A percentile compares a stretch with the other conserved stretches of the same genome.
Conservation (phyloP, 2,113 vertebrate species). For the Merops nubicus region DNA sequence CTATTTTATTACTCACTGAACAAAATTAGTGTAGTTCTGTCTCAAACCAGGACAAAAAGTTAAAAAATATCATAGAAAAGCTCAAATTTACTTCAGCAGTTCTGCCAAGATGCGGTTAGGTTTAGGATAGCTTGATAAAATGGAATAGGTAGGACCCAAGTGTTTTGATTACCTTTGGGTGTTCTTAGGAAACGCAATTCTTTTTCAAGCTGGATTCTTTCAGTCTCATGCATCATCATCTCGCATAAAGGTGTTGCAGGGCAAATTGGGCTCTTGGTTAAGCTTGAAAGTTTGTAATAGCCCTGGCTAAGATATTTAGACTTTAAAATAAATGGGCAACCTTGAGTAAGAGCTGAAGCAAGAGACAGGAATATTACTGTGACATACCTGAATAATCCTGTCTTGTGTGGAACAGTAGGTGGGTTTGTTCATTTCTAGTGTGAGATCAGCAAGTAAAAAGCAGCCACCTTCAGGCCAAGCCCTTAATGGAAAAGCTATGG, state of each 20-base stretch:
- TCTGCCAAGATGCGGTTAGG: background rate
- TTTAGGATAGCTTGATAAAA: background rate
- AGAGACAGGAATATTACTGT: background rate
- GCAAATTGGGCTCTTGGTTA: constrained; percentile 29
- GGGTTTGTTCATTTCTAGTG: background rate
- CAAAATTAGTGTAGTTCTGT: background rate
- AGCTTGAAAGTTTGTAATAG: constrained; percentile 24
- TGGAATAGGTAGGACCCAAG: background rate
- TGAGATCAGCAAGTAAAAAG: background rate
- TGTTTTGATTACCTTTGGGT: background rate
- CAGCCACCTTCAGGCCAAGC: background rate
- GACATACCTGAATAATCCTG: constrained; percentile 1
- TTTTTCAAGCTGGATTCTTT: background rate
- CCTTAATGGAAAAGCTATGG: background rate
- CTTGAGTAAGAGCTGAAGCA: constrained; percentile 49
- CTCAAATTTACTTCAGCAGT: background rate
- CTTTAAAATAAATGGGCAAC: constrained; percentile 32
- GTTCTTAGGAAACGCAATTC: background rate
- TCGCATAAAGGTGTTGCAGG: background rate
- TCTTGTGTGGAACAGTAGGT: background rate
- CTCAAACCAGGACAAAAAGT: background rate
- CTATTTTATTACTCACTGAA: too few relatives aligned
- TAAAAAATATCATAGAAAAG: background rate
- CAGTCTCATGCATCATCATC: background rate
- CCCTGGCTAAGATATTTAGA: background rate